Evolutionary conservation across 2,888 invertebrate genomes (phyloP).

Genomic region (Troides oblongomaculatus): DNA sequence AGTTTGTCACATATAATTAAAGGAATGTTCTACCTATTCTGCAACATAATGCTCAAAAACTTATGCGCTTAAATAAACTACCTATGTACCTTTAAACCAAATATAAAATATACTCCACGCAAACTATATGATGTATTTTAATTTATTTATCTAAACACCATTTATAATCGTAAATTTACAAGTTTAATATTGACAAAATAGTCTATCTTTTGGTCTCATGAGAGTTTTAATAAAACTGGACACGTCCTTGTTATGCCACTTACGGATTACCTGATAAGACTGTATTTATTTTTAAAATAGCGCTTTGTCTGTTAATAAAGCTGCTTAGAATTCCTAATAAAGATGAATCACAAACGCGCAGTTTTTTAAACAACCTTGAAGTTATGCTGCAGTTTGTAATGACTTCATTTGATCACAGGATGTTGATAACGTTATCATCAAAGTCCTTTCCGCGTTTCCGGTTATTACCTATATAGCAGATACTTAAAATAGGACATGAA

Average conservation of each 20-base stretch:
- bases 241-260: constrained; percentile 23
- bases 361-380: constrained; percentile 26
- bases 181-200: neutral
- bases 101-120: neutral
- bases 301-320: constrained; percentile 22
- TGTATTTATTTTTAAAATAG: constrained; percentile 20
- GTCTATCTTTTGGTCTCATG: constrained; percentile 14
- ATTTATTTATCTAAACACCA: neutral
- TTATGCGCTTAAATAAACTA: no score
- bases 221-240: constrained; percentile 11
- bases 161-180: constrained; percentile 1
- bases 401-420: constrained; percentile 16
- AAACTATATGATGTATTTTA: neutral
- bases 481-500: no score
- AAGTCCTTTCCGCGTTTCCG: constrained; percentile 17
- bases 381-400: constrained; percentile 12
- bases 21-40: no score
- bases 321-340: constrained; percentile 26
- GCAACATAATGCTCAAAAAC: no score
- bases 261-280: constrained; percentile 23
- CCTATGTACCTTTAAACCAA: neutral
- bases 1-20: no score
- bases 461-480: neutral
- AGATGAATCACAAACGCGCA: constrained; percentile 25
- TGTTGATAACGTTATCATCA: constrained; percentile 23